phyloP scores from a whole-genome alignment of 2,888 invertebrate genomes.

The Iphiclides podalirius region DNA sequence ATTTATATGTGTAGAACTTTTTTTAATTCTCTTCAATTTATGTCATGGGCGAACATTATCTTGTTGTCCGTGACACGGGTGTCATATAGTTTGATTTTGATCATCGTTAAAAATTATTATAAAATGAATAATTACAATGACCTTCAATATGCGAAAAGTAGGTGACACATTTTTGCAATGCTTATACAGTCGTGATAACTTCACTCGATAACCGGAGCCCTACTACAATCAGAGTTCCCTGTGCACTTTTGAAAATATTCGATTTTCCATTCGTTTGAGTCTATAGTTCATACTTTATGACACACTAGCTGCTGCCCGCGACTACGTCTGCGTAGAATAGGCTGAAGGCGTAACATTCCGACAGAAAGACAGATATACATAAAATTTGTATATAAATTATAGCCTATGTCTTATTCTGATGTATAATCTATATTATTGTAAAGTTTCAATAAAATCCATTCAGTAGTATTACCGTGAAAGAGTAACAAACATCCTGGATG shows the following conservation, averaged over 20 bases:
- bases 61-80: slow-evolving; percentile 59
- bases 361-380: no score
- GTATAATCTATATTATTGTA: no score
- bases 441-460: no score
- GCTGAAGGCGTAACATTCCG: no score
- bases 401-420: no score
- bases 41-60: slow-evolving; percentile 46
- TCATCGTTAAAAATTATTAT: slow-evolving; percentile 50
- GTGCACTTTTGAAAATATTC: slow-evolving; percentile 19
- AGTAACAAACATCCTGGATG: no score
- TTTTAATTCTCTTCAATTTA: slow-evolving; percentile 26
- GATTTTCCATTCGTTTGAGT: no score
- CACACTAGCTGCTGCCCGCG: no score
- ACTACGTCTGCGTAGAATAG: no score
- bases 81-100: slow-evolving; percentile 49
- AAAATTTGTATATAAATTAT: no score
- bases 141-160: slow-evolving; percentile 70
- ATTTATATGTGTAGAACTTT: slow-evolving; percentile 3
- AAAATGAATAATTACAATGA: slow-evolving; percentile 54
- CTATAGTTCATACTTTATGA: no score
- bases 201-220: slow-evolving; percentile 35
- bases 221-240: slow-evolving; percentile 28
- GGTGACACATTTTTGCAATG: slow-evolving; percentile 56
- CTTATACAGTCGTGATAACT: slow-evolving; percentile 33
- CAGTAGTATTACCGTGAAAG: no score